Base-by-base conservation (phyloP, 2,888 invertebrate genomes). In the Melinaea menophilus region DNA sequence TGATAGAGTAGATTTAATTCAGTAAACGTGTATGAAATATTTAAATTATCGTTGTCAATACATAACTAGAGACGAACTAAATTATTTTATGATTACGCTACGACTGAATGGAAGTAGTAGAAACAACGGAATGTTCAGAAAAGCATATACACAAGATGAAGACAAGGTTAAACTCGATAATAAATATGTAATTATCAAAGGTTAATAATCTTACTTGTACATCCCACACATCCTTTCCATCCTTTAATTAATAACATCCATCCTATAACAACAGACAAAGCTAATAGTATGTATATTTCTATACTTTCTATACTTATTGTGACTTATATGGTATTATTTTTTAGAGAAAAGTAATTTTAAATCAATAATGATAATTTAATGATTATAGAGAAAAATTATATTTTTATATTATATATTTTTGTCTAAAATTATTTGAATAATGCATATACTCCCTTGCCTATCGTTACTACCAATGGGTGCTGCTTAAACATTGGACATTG, bases 41-140 rank as follows among this genome's bases (percentile, higher is more conserved):
- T 22, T 22, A 22, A 22, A 22, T 22, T 22, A 22, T 22, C 22
- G 22, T 22, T 22, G 22, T 22, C 22, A 22, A 22, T 22, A 22
- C 22, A 22, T 22, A 22, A 22, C 22, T 22, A 22, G 22, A 1
- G 22, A 2, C 77, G 85, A 72, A 79, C 76, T 0, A 88, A 86
- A 72, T 81, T 90, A 70, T 87, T 84, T 63, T 77, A 85, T 58
- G 89, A 89, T 73, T 90, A 86, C 67, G 87, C 83, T 12, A 83
- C 84, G 62, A 90, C 90, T 2, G 58, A 83, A 85, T 66, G 85
- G 83, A 76, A 76, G 76, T 64, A 65, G 41, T 58, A 58, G 41
- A 72, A 35, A 68, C 64, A 4, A n/a, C 22, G 5, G 22, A 41
- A 58, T 61, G 58, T 46, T 68, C 31, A 11, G 5, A 31, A 51